Conservation (phyloP, 1,140 invertebrate species). For the Marisa cornuarietis region DNA sequence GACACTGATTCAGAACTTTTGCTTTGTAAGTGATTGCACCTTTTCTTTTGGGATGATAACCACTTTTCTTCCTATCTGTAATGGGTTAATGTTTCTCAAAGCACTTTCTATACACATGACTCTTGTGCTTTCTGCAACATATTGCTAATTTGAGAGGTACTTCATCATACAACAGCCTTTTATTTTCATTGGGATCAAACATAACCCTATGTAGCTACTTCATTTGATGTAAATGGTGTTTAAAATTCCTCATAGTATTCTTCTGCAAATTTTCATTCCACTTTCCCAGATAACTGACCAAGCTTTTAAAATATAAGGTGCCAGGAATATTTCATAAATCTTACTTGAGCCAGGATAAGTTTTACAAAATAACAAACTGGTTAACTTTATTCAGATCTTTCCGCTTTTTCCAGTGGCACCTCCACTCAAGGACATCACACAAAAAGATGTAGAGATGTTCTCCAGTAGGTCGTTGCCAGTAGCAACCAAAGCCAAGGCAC, state of each 20-base stretch:
- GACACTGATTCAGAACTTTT: constrained; percentile 62
- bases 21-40: constrained; percentile 46
- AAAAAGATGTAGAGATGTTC: constrained; percentile 60
- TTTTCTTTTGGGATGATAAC: not conserved
- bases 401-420: constrained; percentile 56
- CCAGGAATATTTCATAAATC: not conserved
- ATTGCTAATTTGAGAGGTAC: too few relatives aligned
- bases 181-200: too few relatives aligned
- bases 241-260: not conserved
- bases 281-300: not conserved
- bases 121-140: too few relatives aligned
- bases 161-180: too few relatives aligned
- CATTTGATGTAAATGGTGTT: not conserved
- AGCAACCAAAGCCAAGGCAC: constrained; percentile 55
- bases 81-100: not conserved
- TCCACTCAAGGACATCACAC: constrained; percentile 48
- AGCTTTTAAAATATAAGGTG: not conserved
- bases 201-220: too few relatives aligned
- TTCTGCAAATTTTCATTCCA: not conserved
- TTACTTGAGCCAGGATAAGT: not conserved
- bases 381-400: not conserved
- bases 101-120: not conserved
- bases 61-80: not conserved
- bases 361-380: not conserved
- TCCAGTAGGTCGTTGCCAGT: constrained; percentile 58